These are phyloP conservation scores for Chionodraco myersi DNA, from an alignment of 2,113 vertebrate species.

Conservation along the genomic window DNA sequence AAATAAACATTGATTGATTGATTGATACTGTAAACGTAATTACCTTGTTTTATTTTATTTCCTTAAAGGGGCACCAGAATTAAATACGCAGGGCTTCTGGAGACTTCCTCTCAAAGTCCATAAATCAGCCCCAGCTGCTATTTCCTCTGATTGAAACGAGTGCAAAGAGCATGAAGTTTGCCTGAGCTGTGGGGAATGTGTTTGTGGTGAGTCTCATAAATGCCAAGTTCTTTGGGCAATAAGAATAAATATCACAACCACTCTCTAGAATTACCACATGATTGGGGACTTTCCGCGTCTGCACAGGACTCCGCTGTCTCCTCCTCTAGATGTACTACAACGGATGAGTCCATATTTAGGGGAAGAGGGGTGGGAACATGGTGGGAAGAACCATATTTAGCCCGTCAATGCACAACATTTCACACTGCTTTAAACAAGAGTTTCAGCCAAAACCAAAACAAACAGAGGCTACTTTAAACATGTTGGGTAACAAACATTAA, in stretches of 20 bases:
- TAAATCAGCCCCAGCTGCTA: slow-evolving; percentile 83
- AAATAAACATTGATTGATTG: too few species aligned
- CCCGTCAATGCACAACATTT: slow-evolving; percentile 9
- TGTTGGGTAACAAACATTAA: too few species aligned
- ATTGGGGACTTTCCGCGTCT: slow-evolving; percentile 88
- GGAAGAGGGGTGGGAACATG: slow-evolving; percentile 39
- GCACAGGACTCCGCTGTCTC: slow-evolving; percentile 75
- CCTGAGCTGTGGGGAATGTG: slow-evolving; percentile 77
- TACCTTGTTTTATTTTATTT: slow-evolving; percentile 72
- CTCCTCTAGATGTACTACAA: slow-evolving; percentile 56
- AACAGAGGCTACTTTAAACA: too few species aligned
- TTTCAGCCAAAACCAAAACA: background rate
- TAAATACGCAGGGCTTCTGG: slow-evolving; percentile 64
- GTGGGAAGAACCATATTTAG: slow-evolving; percentile 55
- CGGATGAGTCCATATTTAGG: slow-evolving; percentile 66
- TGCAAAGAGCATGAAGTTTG: slow-evolving; percentile 70
- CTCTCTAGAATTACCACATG: slow-evolving; percentile 85
- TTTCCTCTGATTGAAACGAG: slow-evolving; percentile 74
- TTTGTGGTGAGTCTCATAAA: slow-evolving; percentile 84
- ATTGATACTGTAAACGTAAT: slow-evolving; percentile 62
- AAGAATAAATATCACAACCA: slow-evolving; percentile 81
- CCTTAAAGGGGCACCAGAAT: slow-evolving; percentile 69
- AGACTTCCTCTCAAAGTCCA: slow-evolving; percentile 75
- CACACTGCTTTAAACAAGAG: slow-evolving; percentile 6
- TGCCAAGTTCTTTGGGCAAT: slow-evolving; percentile 83